phyloP scores from a whole-genome alignment of 1,140 invertebrate species.

The Lepidurus arcticus region DNA sequence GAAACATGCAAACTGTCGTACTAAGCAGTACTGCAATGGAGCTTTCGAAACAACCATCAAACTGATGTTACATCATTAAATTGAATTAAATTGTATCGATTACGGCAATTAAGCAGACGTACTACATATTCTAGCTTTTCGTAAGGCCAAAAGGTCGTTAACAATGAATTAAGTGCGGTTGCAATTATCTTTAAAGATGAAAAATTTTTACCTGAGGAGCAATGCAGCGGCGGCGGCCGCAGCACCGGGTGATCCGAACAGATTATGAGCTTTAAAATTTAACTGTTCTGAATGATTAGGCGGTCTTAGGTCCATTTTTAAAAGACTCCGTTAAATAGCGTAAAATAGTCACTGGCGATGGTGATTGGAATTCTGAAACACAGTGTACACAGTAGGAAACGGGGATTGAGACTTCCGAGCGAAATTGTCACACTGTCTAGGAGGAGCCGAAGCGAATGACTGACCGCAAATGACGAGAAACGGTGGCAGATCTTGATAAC shows the following conservation, averaged over 20 bases:
- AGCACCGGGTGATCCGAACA: slow-evolving; percentile 35
- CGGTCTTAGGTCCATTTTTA: neutral
- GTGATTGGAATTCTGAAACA: neutral
- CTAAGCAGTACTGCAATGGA: too few species aligned
- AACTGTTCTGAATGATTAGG: neutral
- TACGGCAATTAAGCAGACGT: too few species aligned
- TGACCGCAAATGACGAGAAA: neutral
- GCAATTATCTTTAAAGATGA: neutral
- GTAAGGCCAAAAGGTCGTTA: too few species aligned
- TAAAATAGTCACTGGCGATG: neutral
- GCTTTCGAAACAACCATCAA: too few species aligned
- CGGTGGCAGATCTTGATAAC: neutral
- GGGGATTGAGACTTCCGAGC: neutral
- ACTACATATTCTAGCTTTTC: too few species aligned
- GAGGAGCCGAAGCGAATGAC: neutral
- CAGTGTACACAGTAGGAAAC: neutral
- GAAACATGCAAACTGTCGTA: too few species aligned
- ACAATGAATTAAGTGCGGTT: too few species aligned
- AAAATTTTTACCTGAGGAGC: slow-evolving; percentile 35
- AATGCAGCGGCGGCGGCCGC: slow-evolving; percentile 39
- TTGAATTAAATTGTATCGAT: too few species aligned
- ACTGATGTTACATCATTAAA: too few species aligned
- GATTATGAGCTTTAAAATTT: neutral
- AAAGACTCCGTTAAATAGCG: neutral
- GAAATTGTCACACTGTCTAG: neutral